Percentiles rank a stretch among this genome's conserved stretches.
Evolutionary conservation across 37 sponge, comb jelly and placozoan genomes (phyloP).

Genomic region (Ianthella basta): DNA sequence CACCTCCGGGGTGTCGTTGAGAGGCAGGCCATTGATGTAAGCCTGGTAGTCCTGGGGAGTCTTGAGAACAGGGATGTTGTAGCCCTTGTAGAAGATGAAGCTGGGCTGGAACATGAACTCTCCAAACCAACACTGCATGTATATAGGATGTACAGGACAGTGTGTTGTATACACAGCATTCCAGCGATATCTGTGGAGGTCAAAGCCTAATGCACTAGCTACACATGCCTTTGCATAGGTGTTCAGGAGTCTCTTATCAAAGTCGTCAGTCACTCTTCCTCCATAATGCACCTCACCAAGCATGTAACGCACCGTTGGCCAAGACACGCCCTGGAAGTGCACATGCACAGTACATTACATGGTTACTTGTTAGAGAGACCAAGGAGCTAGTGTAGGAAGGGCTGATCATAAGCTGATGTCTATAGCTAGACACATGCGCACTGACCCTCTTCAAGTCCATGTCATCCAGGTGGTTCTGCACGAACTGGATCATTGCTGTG

Average conservation of each 20-base stretch:
- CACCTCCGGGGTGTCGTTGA: slow-evolving; percentile 97
- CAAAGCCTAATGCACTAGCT: neutral
- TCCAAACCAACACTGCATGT: slow-evolving; percentile 84
- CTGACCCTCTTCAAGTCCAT: slow-evolving; percentile 90
- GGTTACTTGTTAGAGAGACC: no score
- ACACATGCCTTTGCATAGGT: slow-evolving; percentile 83
- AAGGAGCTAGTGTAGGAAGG: no score
- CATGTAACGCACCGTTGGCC: slow-evolving; percentile 96
- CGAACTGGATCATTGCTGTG: slow-evolving; percentile 86
- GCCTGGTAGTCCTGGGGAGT: slow-evolving; percentile 93
- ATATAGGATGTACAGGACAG: no score
- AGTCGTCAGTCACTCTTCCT: slow-evolving; percentile 98
- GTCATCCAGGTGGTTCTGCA: slow-evolving; percentile 95
- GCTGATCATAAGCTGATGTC: no score
- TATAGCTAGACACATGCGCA: no score
- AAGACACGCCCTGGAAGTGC: slow-evolving; percentile 80
- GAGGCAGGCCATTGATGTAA: slow-evolving; percentile 86
- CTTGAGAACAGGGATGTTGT: slow-evolving; percentile 83
- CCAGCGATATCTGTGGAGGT: no score
- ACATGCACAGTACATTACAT: neutral
- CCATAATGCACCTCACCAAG: slow-evolving; percentile 98
- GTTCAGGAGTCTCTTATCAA: slow-evolving; percentile 91
- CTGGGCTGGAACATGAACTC: slow-evolving; percentile 93
- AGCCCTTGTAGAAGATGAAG: slow-evolving; percentile 97
- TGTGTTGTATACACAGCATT: no score